A percentile compares a stretch with the other conserved stretches of the same genome.
Evolutionary conservation across 2,888 invertebrate genomes (phyloP).

Genomic region (Euplexia lucipara): DNA sequence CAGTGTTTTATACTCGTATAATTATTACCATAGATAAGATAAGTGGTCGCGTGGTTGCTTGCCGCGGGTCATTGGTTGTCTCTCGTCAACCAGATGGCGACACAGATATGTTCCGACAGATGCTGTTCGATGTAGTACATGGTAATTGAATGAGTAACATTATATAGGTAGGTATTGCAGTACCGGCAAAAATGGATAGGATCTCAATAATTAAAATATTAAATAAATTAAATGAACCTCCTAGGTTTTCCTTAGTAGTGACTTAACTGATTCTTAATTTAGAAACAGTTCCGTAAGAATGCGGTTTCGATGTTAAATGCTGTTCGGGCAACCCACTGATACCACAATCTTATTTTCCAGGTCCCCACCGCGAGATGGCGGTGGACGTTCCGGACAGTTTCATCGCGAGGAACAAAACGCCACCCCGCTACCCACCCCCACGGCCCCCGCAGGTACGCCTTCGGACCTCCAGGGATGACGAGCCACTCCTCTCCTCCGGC

Average conservation of each 20-base stretch:
- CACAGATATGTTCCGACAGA: constrained; percentile 34
- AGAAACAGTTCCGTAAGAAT: too few species aligned
- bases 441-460: constrained; percentile 93
- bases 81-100: constrained; percentile 34
- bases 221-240: too few species aligned
- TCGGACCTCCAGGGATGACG: constrained; percentile 86
- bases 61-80: constrained; percentile 40
- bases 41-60: constrained; percentile 42
- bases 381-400: constrained; percentile 99
- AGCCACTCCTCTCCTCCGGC: constrained; percentile 86
- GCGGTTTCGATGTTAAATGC: too few species aligned
- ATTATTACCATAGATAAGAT: constrained; percentile 45
- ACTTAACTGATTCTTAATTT: too few species aligned
- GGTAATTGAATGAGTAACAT: constrained; percentile 33
- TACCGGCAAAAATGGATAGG: neutral
- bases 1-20: constrained; percentile 46
- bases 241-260: too few species aligned
- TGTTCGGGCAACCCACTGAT: neutral
- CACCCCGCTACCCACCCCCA: constrained; percentile 97
- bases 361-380: constrained; percentile 99
- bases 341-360: constrained; percentile 81
- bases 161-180: neutral
- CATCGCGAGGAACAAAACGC: constrained; percentile 97
- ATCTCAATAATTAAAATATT: too few species aligned
- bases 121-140: constrained; percentile 25